Percentiles rank a stretch among this genome's conserved stretches.
These are phyloP conservation scores for Eptatretus burgeri DNA, from an alignment of 2,113 vertebrate species.

Conservation along the genomic window DNA sequence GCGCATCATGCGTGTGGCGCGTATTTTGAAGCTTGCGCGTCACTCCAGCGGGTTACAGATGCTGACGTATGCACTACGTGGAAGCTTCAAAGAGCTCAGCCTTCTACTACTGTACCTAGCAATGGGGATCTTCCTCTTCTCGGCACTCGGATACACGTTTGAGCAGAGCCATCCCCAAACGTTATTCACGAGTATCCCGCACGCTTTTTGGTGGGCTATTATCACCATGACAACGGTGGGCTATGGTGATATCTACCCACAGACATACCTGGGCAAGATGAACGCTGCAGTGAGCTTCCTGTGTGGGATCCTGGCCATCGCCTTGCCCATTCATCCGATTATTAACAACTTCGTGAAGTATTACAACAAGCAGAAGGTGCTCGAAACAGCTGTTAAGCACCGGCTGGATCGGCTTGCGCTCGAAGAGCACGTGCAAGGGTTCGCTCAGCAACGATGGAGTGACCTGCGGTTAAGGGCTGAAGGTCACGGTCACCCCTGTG, in stretches of 20 bases:
- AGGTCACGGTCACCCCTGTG: no score
- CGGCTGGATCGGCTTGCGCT: slow-evolving; percentile 54
- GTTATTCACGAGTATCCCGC: slow-evolving; percentile 84
- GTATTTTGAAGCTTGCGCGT: slow-evolving; percentile 75
- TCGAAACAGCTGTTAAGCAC: slow-evolving; percentile 73
- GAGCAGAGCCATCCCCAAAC: slow-evolving; percentile 82
- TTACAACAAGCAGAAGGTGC: slow-evolving; percentile 73
- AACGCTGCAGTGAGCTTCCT: slow-evolving; percentile 87
- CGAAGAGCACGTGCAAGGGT: not conserved
- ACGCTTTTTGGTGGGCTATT: slow-evolving; percentile 97
- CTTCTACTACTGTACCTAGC: slow-evolving; percentile 84
- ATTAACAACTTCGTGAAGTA: slow-evolving; percentile 91
- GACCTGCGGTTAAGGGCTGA: no score
- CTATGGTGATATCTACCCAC: slow-evolving; percentile 86
- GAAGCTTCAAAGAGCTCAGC: slow-evolving; percentile 69
- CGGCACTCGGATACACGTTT: slow-evolving; percentile 71
- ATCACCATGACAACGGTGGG: slow-evolving; percentile 97
- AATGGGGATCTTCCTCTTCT: slow-evolving; percentile 85
- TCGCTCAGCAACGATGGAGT: no score
- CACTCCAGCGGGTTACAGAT: slow-evolving; percentile 77
- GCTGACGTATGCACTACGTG: slow-evolving; percentile 61
- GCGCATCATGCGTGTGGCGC: slow-evolving; percentile 60
- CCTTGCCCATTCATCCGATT: slow-evolving; percentile 78
- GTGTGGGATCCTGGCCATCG: slow-evolving; percentile 77
- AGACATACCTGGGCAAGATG: slow-evolving; percentile 66